Conservation (phyloP, 1,140 invertebrate genomes). For the Limonius californicus region DNA sequence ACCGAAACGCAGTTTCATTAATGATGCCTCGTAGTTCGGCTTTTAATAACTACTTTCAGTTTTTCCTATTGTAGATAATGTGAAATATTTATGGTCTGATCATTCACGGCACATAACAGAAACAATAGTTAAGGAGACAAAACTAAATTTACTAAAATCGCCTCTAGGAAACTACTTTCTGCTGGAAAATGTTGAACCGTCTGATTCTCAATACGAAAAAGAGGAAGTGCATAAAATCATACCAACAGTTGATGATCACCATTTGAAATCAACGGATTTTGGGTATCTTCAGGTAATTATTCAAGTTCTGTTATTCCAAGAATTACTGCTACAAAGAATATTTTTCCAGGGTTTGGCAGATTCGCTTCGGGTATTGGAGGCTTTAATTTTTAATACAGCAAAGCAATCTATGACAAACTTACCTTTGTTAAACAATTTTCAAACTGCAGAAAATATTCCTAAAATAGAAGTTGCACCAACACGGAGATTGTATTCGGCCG, state of each 20-base stretch:
- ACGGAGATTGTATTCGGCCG: slow-evolving; percentile 35
- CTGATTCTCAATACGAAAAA: too few species aligned
- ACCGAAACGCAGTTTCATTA: too few species aligned
- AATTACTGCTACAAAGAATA: too few species aligned
- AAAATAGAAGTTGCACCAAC: neutral
- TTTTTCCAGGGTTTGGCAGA: slow-evolving; percentile 13
- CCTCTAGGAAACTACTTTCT: slow-evolving; percentile 17
- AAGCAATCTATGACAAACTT: too few species aligned
- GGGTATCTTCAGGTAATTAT: slow-evolving; percentile 19
- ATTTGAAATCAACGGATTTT: neutral
- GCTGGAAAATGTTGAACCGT: neutral
- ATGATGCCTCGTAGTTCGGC: too few species aligned
- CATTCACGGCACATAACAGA: slow-evolving; percentile 13
- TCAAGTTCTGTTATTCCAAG: neutral
- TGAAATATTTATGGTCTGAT: slow-evolving; percentile 27
- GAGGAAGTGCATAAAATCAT: too few species aligned
- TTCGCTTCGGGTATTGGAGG: neutral
- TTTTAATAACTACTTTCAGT: too few species aligned
- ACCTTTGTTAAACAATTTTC: neutral
- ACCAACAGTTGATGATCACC: too few species aligned
- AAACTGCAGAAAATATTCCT: neutral
- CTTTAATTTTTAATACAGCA: neutral
- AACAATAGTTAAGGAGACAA: slow-evolving; percentile 1
- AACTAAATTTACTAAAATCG: slow-evolving; percentile 16
- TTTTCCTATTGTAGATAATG: slow-evolving; percentile 24